A percentile compares a stretch with the other conserved stretches of the same genome.
These are phyloP conservation scores for Leptodactylus fuscus DNA, from an alignment of 2,113 vertebrate species.

Conservation along the genomic window DNA sequence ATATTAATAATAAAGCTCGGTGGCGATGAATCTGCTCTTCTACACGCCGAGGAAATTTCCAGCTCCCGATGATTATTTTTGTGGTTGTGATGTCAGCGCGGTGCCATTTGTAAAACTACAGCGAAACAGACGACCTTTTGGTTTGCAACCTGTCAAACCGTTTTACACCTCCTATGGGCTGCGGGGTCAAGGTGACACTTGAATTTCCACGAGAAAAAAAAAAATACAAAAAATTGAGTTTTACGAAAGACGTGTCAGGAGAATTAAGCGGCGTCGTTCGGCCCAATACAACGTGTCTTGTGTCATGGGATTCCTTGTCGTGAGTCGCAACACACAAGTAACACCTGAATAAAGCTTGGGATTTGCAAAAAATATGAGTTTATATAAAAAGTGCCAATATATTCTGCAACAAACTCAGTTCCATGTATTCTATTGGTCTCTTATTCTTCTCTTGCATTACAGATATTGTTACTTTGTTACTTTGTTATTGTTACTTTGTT, in stretches of 20 bases:
- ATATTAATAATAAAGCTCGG: slow-evolving; percentile 49
- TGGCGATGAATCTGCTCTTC: slow-evolving; percentile 18
- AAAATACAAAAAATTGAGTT: too few relatives aligned
- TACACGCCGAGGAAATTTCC: neutral
- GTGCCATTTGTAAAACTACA: slow-evolving; percentile 27
- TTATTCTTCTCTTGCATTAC: too few relatives aligned
- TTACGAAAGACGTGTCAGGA: too few relatives aligned
- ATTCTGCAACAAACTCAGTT: too few relatives aligned
- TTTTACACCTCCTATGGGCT: slow-evolving; percentile 30
- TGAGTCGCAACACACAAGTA: too few relatives aligned
- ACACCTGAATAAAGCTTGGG: too few relatives aligned
- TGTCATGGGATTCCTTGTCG: neutral
- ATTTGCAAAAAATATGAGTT: too few relatives aligned
- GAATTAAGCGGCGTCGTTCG: neutral
- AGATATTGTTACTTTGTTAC: too few relatives aligned
- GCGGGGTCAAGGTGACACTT: neutral
- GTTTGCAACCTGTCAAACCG: slow-evolving; percentile 43
- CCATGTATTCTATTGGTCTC: too few relatives aligned
- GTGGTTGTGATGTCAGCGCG: slow-evolving; percentile 45
- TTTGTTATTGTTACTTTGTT: too few relatives aligned
- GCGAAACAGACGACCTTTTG: neutral
- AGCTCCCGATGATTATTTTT: slow-evolving; percentile 27
- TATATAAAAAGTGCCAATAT: too few relatives aligned
- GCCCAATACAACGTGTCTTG: neutral
- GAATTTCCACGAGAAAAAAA: too few relatives aligned